These are phyloP conservation scores for Polietes domitor DNA, from an alignment of 2,888 invertebrate genomes.

Conservation along the genomic window DNA sequence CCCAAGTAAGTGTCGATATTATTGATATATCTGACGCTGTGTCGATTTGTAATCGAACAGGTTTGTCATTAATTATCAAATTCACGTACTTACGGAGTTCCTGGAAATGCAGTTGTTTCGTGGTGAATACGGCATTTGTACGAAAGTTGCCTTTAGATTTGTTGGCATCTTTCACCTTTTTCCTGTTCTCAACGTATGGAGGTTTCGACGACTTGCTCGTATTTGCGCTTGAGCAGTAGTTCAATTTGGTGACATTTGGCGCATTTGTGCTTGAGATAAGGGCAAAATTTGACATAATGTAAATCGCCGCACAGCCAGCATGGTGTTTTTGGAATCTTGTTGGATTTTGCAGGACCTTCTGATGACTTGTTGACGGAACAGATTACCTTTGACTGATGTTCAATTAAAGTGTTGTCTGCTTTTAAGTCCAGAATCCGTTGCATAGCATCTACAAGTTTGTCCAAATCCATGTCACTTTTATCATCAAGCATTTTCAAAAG, in stretches of 20 bases:
- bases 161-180: too few species aligned
- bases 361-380: not conserved
- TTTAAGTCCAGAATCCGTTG: conserved; percentile 36
- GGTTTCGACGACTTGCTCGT: too few species aligned
- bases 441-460: conserved; percentile 38
- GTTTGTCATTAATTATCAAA: not conserved
- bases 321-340: too few species aligned
- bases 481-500: conserved; percentile 41
- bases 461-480: not conserved
- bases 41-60: conserved; percentile 1
- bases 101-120: too few species aligned
- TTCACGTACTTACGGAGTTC: conserved; percentile 20
- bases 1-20: conserved; percentile 3
- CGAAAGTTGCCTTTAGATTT: too few species aligned
- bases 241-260: too few species aligned
- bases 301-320: too few species aligned
- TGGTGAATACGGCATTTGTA: too few species aligned
- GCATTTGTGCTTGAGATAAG: too few species aligned
- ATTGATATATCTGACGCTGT: conserved; percentile 9
- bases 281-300: too few species aligned
- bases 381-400: conserved; percentile 22
- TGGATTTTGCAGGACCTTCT: not conserved
- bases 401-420: conserved; percentile 30
- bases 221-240: too few species aligned
- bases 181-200: too few species aligned